phyloP scores from a whole-genome alignment of 1,140 invertebrate genomes.

The Maconellicoccus hirsutus region DNA sequence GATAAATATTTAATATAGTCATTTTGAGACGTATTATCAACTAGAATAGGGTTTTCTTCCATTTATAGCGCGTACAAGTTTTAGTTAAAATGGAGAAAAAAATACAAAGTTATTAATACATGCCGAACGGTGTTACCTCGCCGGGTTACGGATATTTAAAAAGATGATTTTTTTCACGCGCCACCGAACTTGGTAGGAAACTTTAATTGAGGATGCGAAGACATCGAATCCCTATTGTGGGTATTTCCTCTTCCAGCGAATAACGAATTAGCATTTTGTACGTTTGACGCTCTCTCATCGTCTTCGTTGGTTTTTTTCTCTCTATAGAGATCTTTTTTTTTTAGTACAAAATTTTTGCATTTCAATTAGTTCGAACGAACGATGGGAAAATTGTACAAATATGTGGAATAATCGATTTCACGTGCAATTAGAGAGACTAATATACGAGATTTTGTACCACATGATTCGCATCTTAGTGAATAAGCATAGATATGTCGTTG shows the following conservation, averaged over 20 bases:
- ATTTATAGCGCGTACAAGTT: too few species aligned
- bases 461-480: too few species aligned
- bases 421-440: background rate
- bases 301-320: too few species aligned
- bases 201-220: slow-evolving; percentile 7
- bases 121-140: too few species aligned
- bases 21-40: background rate
- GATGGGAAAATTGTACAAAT: background rate
- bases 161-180: background rate
- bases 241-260: background rate
- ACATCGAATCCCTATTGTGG: slow-evolving; percentile 7
- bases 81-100: too few species aligned
- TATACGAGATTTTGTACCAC: too few species aligned
- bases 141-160: background rate
- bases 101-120: too few species aligned
- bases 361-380: background rate
- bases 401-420: background rate
- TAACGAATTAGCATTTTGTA: background rate
- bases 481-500: too few species aligned
- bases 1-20: slow-evolving; percentile 1
- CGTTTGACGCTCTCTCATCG: background rate
- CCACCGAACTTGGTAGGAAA: background rate
- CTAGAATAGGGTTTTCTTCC: too few species aligned
- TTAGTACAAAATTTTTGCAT: background rate
- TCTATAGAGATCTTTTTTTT: too few species aligned